Evolutionary conservation across 2,888 invertebrate genomes (phyloP).

Genomic region (Diloba caeruleocephala): DNA sequence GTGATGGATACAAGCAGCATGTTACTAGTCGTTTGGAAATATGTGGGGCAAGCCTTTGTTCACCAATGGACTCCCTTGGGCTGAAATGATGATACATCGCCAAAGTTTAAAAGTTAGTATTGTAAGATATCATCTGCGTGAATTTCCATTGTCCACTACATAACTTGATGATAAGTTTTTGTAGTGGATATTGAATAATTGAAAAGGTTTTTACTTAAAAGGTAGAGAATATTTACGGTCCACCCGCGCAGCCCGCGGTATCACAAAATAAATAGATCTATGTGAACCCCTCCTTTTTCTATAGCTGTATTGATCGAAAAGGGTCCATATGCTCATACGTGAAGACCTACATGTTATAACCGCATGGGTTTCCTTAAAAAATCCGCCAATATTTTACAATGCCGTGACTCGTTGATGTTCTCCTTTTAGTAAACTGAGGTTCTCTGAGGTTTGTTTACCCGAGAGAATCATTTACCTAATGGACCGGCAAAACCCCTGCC

Average conservation of each 20-base stretch:
- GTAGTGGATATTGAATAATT: conserved; percentile 8
- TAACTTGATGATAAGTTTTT: background rate
- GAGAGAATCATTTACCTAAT: conserved; percentile 42
- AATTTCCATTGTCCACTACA: background rate
- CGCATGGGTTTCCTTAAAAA: background rate
- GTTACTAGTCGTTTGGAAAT: too few relatives aligned
- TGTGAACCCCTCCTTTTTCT: background rate
- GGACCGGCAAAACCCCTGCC: conserved; percentile 21
- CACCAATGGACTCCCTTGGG: too few relatives aligned
- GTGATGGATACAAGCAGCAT: too few relatives aligned
- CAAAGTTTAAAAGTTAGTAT: too few relatives aligned
- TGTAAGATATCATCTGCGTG: too few relatives aligned
- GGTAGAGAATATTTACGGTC: background rate
- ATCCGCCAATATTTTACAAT: background rate
- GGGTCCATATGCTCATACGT: conserved; percentile 1
- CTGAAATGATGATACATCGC: too few relatives aligned
- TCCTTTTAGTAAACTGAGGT: conserved; percentile 21
- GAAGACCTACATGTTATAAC: background rate
- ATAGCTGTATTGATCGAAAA: conserved; percentile 4
- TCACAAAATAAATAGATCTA: too few relatives aligned
- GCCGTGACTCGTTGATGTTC: conserved; percentile 4
- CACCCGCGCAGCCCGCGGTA: background rate
- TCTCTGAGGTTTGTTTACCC: conserved; percentile 23
- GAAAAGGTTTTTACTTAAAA: background rate
- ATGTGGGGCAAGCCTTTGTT: too few relatives aligned